Evolutionary conservation across 2,888 invertebrate species (phyloP), one percentile per base, ranked within the genome.

Genomic region (Rhimphoctona megacephalus): DNA sequence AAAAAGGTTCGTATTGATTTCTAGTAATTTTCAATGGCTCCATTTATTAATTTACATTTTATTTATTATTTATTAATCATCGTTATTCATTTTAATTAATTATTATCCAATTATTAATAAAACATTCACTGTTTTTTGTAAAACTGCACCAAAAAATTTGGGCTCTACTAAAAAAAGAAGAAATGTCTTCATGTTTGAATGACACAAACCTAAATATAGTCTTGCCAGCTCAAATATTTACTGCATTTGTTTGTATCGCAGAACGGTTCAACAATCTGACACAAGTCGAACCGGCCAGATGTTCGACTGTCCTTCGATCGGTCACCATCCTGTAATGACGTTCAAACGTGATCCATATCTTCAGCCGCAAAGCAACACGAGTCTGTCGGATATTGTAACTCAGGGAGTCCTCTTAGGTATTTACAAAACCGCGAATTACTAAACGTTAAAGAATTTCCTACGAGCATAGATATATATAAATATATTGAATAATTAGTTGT

Each of bases 341-440:
- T 94, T 93, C 76, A 92, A 93, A 49, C 90, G 90, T 77, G 95
- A 95, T 91, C 94, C 95, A n/a, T 95, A 94, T 80, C 80, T 94
- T 73, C 92, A 92, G 61, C 88, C 91, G n/a, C 91, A 92, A 61
- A 89, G 91, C 14, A 90, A 89, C 25, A 91, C 92, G 57, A 93
- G 92, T 90, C 92, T 94, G 90, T 94, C 94, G 49, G 94, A 95
- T 86, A 93, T 94, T 33, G 93, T 95, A n/a, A 94, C 94, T 19
- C 92, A 93, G 66, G 95, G 95, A 30, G 95, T 94, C 33, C 90
- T 94, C n/a, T 86, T 94, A 76, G 95, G 94, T 79, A 90, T 94
- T 85, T 94, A 94, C 88, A 92, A 93, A 83, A 91, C 92, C 0
- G 87, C 64, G 70, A 88, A 88, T 86, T 89, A 83, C 87, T 84